A percentile compares a stretch with the other conserved stretches of the same genome.
Evolutionary conservation across 2,797 vertebrate genomes (phyloP).

Genomic region (Botia kubotai): DNA sequence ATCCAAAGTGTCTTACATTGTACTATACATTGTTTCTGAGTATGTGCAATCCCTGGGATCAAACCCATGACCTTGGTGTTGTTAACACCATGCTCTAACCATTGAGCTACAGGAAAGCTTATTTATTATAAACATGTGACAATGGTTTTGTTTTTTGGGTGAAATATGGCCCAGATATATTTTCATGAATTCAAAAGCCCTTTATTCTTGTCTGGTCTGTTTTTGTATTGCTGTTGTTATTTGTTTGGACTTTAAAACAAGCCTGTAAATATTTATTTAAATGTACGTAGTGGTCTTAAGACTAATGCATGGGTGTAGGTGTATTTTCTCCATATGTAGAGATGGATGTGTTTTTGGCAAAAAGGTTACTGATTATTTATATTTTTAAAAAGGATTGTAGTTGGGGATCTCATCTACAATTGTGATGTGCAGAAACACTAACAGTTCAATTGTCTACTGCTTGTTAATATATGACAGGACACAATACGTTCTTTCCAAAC

Average conservation of each 20-base stretch:
- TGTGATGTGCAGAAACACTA: background rate
- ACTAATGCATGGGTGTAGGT: constrained; percentile 39
- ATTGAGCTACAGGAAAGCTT: too few relatives aligned
- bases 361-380: constrained; percentile 53
- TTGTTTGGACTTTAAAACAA: constrained; percentile 5
- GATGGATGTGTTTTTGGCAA: constrained; percentile 14
- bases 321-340: constrained; percentile 33
- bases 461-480: constrained; percentile 2
- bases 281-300: constrained; percentile 44
- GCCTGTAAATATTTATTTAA: constrained; percentile 49
- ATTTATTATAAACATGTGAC: too few relatives aligned
- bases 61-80: too few relatives aligned
- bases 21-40: too few relatives aligned
- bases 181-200: constrained; percentile 10
- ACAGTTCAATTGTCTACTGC: background rate
- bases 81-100: too few relatives aligned
- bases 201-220: background rate
- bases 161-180: background rate
- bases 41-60: too few relatives aligned
- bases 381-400: constrained; percentile 11
- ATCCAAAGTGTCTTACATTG: too few relatives aligned
- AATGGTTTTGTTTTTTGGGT: background rate
- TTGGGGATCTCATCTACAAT: background rate
- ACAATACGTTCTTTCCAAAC: background rate
- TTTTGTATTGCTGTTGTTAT: constrained; percentile 16